Evolutionary conservation across 2,797 vertebrate species (phyloP).

Genomic region (Eospalax fontanierii): DNA sequence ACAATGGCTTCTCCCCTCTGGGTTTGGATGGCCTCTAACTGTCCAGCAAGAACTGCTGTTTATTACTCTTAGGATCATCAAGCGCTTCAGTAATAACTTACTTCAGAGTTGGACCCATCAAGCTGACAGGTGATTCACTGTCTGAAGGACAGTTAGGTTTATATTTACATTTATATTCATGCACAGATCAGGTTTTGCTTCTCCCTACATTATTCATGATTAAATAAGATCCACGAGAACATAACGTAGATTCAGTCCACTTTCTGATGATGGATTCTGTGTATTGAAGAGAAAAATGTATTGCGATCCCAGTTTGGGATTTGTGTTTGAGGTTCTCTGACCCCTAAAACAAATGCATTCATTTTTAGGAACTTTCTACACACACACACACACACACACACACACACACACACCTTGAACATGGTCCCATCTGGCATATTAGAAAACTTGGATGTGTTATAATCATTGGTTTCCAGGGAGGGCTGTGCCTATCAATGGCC

Average conservation of each 20-base stretch:
- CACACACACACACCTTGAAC: not conserved
- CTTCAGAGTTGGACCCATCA: slow-evolving; percentile 42
- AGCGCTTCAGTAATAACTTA: not conserved
- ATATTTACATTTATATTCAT: not conserved
- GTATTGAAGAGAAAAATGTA: slow-evolving; percentile 26
- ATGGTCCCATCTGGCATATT: not conserved
- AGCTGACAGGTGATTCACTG: slow-evolving; percentile 9
- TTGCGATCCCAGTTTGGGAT: not conserved
- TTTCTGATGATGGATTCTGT: slow-evolving; percentile 51
- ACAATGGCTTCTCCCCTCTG: not conserved
- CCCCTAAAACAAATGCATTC: slow-evolving; percentile 67
- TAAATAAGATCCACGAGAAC: slow-evolving; percentile 58
- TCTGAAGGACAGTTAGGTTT: slow-evolving; percentile 38
- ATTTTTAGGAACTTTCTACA: not conserved
- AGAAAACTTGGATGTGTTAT: not conserved
- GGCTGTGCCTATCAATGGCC: not conserved
- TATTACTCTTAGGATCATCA: not conserved
- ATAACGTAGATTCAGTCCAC: slow-evolving; percentile 35
- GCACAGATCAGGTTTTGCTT: slow-evolving; percentile 43
- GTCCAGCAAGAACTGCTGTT: not conserved
- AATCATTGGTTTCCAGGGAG: not conserved
- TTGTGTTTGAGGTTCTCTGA: slow-evolving; percentile 47
- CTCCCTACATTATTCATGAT: slow-evolving; percentile 29
- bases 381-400: not conserved
- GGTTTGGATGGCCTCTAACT: not conserved